These are phyloP conservation scores for Thryonomys swinderianus DNA, from an alignment of 2,113 vertebrate genomes.

Conservation along the genomic window DNA sequence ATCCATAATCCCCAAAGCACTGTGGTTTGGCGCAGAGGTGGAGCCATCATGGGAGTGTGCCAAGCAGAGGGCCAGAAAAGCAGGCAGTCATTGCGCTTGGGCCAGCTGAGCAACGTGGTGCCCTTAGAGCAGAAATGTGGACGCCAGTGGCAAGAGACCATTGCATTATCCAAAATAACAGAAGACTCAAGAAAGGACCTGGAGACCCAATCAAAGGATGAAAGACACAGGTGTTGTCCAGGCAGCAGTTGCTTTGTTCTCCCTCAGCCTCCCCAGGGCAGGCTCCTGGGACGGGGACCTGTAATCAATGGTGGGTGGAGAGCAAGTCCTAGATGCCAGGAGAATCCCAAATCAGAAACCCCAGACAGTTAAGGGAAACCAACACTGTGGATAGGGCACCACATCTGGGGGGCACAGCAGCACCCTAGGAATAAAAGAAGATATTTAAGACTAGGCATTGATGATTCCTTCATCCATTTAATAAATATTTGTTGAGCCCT, in stretches of 20 bases:
- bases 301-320: not conserved
- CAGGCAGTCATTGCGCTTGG: rapidly evolving
- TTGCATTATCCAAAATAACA: not conserved
- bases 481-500: not conserved
- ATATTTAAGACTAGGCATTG: not conserved
- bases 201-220: not conserved
- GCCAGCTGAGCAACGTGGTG: not conserved
- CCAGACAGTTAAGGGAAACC: not conserved
- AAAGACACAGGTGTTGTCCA: not conserved
- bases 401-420: not conserved
- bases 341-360: not conserved
- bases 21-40: not conserved
- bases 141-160: no score
- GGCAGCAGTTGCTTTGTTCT: rapidly evolving
- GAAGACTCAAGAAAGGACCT: not conserved
- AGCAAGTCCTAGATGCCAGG: not conserved
- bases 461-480: not conserved
- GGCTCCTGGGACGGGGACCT: not conserved
- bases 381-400: not conserved
- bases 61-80: not conserved
- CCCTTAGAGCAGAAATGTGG: not conserved
- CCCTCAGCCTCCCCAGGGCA: not conserved
- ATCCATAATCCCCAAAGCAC: not conserved
- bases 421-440: not conserved
- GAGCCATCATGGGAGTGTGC: not conserved